Percentiles rank a stretch among this genome's conserved stretches.
Conservation (phyloP, 30 jellyfish, hydroid and myxozoan genomes). For the Aurelia coerulea region DNA sequence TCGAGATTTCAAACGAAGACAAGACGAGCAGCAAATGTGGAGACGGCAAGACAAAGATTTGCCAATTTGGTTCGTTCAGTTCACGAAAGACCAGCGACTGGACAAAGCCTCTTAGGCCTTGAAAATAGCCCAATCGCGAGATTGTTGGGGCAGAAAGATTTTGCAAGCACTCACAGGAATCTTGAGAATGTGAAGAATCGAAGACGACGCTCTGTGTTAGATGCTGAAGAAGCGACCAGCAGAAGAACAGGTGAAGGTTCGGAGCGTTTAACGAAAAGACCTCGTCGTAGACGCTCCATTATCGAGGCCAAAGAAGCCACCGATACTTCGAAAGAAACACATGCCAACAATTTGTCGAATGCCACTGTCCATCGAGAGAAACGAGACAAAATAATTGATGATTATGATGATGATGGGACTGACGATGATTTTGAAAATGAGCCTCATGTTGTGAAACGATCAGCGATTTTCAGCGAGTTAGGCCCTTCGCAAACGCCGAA, state of each 20-base stretch:
- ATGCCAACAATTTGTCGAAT: conserved; percentile 11
- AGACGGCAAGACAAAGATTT: conserved; percentile 44
- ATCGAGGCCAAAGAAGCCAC: neutral
- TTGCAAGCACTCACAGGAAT: neutral
- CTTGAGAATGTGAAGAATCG: neutral
- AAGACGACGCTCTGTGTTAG: neutral
- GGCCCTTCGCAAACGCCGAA: conserved; percentile 43
- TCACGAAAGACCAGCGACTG: conserved; percentile 25
- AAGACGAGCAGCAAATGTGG: conserved; percentile 25
- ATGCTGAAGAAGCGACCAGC: neutral
- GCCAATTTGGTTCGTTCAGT: conserved; percentile 35
- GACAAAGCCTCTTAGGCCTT: conserved; percentile 13
- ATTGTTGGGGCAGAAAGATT: neutral
- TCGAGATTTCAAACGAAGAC: conserved; percentile 1
- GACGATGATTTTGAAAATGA: conserved; percentile 79
- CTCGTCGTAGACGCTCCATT: conserved; percentile 41
- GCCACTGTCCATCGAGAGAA: conserved; percentile 53
- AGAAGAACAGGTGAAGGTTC: neutral
- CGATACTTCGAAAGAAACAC: neutral
- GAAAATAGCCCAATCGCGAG: conserved; percentile 7
- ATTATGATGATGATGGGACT: conserved; percentile 61
- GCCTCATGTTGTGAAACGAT: conserved; percentile 99
- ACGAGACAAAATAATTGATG: conserved; percentile 64
- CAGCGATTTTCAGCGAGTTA: conserved; percentile 93
- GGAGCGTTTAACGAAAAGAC: conserved; percentile 2